Evolutionary conservation across 2,888 invertebrate species (phyloP).

Genomic region (Rotaria magnacalcarata): DNA sequence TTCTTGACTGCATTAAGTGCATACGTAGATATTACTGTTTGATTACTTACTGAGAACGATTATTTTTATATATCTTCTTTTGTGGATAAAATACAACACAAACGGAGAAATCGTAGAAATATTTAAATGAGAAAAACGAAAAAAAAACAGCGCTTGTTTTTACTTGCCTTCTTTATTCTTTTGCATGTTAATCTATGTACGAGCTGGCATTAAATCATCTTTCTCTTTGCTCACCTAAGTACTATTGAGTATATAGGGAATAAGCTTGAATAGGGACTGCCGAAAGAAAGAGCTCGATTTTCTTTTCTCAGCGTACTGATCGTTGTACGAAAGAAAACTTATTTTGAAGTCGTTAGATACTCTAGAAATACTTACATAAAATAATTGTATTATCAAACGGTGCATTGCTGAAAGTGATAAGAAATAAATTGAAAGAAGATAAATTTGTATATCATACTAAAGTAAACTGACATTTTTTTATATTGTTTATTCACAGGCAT

Average conservation of each 20-base stretch:
- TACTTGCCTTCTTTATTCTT: not conserved
- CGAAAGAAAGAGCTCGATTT: not conserved
- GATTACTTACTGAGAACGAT: not conserved
- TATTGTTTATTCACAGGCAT: not conserved
- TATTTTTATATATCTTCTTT: not conserved
- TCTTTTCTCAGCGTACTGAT: not conserved
- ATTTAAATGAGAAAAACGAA: not conserved
- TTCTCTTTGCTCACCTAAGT: not conserved
- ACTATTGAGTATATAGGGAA: not conserved
- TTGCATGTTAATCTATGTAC: not conserved
- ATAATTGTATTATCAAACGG: not conserved
- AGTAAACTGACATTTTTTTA: not conserved
- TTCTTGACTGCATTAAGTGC: not conserved
- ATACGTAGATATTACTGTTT: not conserved
- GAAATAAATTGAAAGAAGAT: slow-evolving; percentile 1
- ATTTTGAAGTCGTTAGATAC: not conserved
- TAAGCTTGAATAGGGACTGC: not conserved
- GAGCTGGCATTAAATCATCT: not conserved
- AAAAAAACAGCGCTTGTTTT: not conserved
- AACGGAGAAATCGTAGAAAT: not conserved
- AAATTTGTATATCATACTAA: not conserved
- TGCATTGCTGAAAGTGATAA: not conserved
- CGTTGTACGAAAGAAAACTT: not conserved
- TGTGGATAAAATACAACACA: not conserved
- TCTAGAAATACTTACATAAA: not conserved